A percentile compares a stretch with the other conserved stretches of the same genome.
Conservation (phyloP, 2,888 invertebrate genomes). For the Cephus pulcher region DNA sequence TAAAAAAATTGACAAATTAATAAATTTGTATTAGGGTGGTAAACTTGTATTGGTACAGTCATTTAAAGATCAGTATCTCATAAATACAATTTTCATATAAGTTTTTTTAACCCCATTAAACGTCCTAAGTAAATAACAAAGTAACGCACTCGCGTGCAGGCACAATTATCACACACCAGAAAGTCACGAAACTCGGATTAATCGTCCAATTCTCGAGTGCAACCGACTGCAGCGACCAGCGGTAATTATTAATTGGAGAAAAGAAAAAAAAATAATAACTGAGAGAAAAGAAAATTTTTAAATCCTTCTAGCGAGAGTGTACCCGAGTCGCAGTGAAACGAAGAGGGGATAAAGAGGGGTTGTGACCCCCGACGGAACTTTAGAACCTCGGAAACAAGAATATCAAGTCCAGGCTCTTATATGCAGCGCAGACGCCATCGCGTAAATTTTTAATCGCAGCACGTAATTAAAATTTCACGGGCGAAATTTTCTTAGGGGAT, state of each 20-base stretch:
- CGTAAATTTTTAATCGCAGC: background rate
- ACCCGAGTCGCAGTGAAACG: background rate
- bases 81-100: background rate
- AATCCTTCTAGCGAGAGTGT: background rate
- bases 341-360: background rate
- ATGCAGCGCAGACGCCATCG: background rate
- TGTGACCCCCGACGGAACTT: background rate
- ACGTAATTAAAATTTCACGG: slow-evolving; percentile 33
- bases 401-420: background rate
- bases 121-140: background rate
- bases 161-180: background rate
- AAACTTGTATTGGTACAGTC: no score
- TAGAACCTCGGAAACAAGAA: background rate
- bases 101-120: background rate
- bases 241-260: background rate
- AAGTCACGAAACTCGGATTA: slow-evolving; percentile 9
- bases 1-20: background rate
- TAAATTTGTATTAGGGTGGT: no score
- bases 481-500: slow-evolving; percentile 27
- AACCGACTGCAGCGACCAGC: background rate
- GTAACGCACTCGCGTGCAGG: background rate
- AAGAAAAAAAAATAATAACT: background rate
- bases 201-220: background rate
- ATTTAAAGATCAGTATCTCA: background rate
- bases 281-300: background rate